These are phyloP conservation scores for Noctua janthe DNA, from an alignment of 2,888 invertebrate species.

Conservation along the genomic window DNA sequence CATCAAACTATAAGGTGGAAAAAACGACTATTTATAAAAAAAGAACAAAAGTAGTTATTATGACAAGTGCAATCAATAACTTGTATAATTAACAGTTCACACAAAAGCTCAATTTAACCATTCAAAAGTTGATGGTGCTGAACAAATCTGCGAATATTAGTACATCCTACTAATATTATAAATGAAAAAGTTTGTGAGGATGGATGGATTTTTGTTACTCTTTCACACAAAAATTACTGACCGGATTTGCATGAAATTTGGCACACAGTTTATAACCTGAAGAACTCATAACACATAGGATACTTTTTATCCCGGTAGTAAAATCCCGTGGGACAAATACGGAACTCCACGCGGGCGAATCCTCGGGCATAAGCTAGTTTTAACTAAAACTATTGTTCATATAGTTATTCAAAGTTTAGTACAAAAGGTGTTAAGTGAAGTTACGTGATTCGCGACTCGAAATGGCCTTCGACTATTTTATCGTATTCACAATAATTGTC, in stretches of 20 bases:
- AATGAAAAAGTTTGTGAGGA: too few relatives aligned
- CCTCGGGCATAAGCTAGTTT: neutral
- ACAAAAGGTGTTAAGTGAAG: constrained; percentile 58
- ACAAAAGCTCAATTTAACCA: neutral
- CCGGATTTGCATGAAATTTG: too few relatives aligned
- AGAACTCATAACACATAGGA: too few relatives aligned
- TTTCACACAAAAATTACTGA: too few relatives aligned
- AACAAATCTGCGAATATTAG: neutral
- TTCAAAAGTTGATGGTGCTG: constrained; percentile 14
- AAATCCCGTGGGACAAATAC: too few relatives aligned
- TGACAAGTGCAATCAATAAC: neutral
- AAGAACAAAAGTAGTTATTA: neutral
- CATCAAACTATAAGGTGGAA: neutral
- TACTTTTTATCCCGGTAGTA: too few relatives aligned
- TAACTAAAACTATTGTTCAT: constrained; percentile 3
- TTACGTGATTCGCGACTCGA: constrained; percentile 47
- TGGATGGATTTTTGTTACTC: too few relatives aligned
- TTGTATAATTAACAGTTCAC: neutral
- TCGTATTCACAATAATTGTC: constrained; percentile 57
- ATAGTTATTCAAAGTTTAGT: constrained; percentile 10
- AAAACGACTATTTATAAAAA: neutral
- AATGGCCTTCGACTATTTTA: constrained; percentile 56
- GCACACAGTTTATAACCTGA: too few relatives aligned
- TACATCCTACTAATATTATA: too few relatives aligned
- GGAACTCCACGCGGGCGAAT: too few relatives aligned